Conservation (phyloP, 1,140 invertebrate species). For the Propsilocerus akamusi region DNA sequence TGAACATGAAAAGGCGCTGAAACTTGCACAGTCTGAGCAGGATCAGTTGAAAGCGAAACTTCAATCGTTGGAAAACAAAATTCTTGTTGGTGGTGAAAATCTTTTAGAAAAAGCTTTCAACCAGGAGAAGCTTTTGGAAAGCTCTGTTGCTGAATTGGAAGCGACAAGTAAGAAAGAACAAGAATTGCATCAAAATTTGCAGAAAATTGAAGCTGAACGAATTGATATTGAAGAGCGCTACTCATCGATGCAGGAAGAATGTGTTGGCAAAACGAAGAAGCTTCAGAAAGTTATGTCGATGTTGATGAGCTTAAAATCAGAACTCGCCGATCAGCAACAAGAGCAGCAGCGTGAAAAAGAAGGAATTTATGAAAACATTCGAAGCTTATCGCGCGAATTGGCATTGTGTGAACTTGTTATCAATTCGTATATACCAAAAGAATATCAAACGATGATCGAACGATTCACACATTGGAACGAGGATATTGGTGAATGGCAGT, state of each 20-base stretch:
- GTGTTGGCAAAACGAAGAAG: constrained; percentile 79
- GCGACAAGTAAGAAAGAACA: constrained; percentile 64
- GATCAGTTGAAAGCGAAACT: constrained; percentile 70
- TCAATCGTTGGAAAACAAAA: constrained; percentile 80
- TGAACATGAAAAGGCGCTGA: constrained; percentile 33
- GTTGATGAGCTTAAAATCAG: constrained; percentile 64
- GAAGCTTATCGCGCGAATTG: constrained; percentile 77
- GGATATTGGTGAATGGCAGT: constrained; percentile 95
- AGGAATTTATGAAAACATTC: constrained; percentile 78
- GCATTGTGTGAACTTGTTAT: constrained; percentile 71
- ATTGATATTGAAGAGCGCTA: constrained; percentile 95
- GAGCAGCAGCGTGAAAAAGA: constrained; percentile 96
- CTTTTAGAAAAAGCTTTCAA: constrained; percentile 92
- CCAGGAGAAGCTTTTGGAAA: constrained; percentile 78
- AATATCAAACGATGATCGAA: constrained; percentile 86
- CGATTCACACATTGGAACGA: constrained; percentile 92
- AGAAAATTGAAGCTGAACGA: constrained; percentile 81
- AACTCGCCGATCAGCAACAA: constrained; percentile 71
- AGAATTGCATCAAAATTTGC: constrained; percentile 57
- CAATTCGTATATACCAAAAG: constrained; percentile 79
- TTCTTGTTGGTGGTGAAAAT: constrained; percentile 96
- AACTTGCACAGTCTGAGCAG: constrained; percentile 38
- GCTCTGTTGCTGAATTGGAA: constrained; percentile 79
- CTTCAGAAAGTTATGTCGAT: constrained; percentile 73
- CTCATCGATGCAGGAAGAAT: constrained; percentile 84